Base-by-base conservation (phyloP, 2,797 vertebrate species). In the Pagetopsis macropterus region DNA sequence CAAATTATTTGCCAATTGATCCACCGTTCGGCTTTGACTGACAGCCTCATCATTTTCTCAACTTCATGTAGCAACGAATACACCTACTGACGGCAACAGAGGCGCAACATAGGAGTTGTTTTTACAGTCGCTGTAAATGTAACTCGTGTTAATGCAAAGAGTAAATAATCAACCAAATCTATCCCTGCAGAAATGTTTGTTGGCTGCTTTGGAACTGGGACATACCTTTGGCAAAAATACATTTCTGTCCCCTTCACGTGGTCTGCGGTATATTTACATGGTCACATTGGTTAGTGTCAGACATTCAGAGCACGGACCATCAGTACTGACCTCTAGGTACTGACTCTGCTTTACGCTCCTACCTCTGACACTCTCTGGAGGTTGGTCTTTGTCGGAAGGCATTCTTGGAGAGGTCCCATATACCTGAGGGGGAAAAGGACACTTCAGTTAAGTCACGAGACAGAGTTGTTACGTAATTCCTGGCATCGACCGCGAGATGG, bases 391-490 rank as follows among this genome's bases (percentile, higher is more conserved):
- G 12, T 27, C 43, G 41, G 41, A 9, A 37, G 14, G 0, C 17
- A 46, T 40, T 31, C 11, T 65, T 16, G 52, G 40, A 64, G 44
- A 31, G 45, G 33, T 41, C 12, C 9, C 21, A 51, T 50, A 57
- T 43, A 23, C 21, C 17, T 54, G 40, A 54, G 7, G 7, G 27
- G 17, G 46, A 41, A 62, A 14, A 4, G 4, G 33, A 15, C 15
- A 27, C 43, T 10, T 10, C 17, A 58, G 43, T 60, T 41, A 63
- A 64, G n/a, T 40, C 62, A 17, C 12, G 59, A 23, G 54, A 50
- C 19, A 41, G 54, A 37, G 11, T 51, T 50, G 41, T 83, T 70
- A 52, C 59, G 27, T 23, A 61, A 70, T 5, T 49, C 23, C 46
- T 37, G n/a, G 44, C 41, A 9, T 58, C 2, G 11, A 33, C 4